Percentiles rank a stretch among this genome's conserved stretches.
Conservation (phyloP, 2,113 vertebrate genomes). For the Hippocampus abdominalis region DNA sequence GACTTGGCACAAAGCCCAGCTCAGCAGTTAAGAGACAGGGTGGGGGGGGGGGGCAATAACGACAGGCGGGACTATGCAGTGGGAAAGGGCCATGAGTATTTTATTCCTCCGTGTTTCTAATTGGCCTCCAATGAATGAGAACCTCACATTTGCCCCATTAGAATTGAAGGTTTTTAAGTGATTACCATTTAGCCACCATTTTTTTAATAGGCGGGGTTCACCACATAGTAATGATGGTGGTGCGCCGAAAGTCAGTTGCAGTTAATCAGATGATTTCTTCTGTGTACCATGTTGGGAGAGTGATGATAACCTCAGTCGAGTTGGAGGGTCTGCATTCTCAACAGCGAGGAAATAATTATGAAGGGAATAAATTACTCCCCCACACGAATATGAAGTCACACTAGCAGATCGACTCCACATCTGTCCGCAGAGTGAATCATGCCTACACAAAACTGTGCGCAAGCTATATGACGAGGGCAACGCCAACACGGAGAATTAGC, state of each 20-base stretch:
- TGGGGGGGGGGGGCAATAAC: too few relatives aligned
- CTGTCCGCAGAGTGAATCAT: slow-evolving; percentile 18
- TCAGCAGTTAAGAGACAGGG: too few relatives aligned
- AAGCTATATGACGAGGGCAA: slow-evolving; percentile 11
- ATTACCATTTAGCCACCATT: too few relatives aligned
- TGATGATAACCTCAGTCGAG: slow-evolving; percentile 20
- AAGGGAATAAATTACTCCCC: slow-evolving; percentile 57
- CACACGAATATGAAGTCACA: slow-evolving; percentile 27
- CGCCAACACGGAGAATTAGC: not conserved
- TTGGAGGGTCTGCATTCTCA: slow-evolving; percentile 23
- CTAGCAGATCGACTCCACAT: slow-evolving; percentile 16
- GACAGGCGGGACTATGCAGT: too few relatives aligned
- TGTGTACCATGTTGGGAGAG: slow-evolving; percentile 11
- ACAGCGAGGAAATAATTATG: slow-evolving; percentile 55
- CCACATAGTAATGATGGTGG: not conserved
- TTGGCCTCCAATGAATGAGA: too few relatives aligned
- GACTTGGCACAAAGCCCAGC: too few relatives aligned
- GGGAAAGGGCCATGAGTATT: too few relatives aligned
- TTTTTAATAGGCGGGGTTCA: not conserved
- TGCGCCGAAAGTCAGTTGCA: not conserved
- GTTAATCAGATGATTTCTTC: slow-evolving; percentile 12
- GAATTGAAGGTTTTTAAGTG: too few relatives aligned
- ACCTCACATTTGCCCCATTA: too few relatives aligned
- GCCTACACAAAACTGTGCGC: slow-evolving; percentile 22
- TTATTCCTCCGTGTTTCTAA: too few relatives aligned